phyloP scores from a whole-genome alignment of 2,113 vertebrate genomes.

The Urocolius indicus region DNA sequence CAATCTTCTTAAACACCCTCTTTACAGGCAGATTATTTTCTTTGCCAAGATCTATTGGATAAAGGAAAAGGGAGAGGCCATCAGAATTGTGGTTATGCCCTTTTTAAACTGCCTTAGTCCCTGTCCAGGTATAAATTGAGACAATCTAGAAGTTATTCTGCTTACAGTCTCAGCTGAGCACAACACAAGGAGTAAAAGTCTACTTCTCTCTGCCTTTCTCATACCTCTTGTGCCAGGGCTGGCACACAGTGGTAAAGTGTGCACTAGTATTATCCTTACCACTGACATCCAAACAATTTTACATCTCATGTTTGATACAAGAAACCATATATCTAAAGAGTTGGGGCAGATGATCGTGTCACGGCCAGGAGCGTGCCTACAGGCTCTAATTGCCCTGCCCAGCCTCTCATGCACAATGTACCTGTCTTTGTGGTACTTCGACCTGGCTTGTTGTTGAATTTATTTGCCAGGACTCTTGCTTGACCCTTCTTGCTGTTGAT shows the following conservation, averaged over 20 bases:
- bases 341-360: background rate
- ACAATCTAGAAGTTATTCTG: background rate
- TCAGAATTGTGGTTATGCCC: background rate
- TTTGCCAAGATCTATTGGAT: background rate
- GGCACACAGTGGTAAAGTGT: accelerated
- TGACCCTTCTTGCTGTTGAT: background rate
- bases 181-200: background rate
- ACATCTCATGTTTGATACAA: background rate
- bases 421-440: background rate
- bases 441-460: background rate
- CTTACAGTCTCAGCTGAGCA: background rate
- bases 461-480: background rate
- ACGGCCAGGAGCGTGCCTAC: accelerated
- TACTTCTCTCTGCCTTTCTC: background rate
- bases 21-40: background rate
- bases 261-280: background rate
- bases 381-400: background rate
- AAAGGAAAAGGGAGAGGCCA: background rate
- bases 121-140: background rate
- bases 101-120: background rate
- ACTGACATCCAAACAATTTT: background rate
- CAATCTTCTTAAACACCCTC: background rate
- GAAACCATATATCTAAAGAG: background rate
- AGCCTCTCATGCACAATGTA: background rate
- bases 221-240: background rate